Conservation (phyloP, 1,140 invertebrate species). For the Bombus superbus region DNA sequence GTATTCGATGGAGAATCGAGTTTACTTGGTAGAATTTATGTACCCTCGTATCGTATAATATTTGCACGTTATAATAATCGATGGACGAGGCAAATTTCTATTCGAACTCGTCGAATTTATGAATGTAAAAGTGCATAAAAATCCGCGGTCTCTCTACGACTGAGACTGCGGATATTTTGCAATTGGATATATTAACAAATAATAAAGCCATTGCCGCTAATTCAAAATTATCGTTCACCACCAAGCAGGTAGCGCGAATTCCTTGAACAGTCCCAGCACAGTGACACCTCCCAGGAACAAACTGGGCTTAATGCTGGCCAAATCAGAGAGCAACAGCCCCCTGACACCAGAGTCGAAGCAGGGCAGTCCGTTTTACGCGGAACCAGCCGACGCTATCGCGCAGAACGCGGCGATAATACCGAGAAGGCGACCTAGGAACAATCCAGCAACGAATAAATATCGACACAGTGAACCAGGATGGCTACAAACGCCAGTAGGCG, state of each 20-base stretch:
- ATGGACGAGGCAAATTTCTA: too few relatives aligned
- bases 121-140: too few relatives aligned
- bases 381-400: conserved; percentile 93
- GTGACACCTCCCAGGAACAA: conserved; percentile 79
- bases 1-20: conserved; percentile 61
- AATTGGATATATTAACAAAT: too few relatives aligned
- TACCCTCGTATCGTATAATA: too few relatives aligned
- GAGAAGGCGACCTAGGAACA: conserved; percentile 71
- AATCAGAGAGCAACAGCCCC: conserved; percentile 78
- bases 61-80: too few relatives aligned
- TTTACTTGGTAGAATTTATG: neutral
- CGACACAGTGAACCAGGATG: conserved; percentile 87
- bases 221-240: neutral
- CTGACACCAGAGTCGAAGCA: conserved; percentile 84
- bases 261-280: conserved; percentile 77
- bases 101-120: too few relatives aligned
- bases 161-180: too few relatives aligned
- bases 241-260: conserved; percentile 77
- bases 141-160: too few relatives aligned
- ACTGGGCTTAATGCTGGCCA: conserved; percentile 76
- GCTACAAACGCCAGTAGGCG: conserved; percentile 79
- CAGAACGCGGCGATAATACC: conserved; percentile 81
- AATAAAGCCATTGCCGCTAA: neutral
- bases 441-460: conserved; percentile 79
- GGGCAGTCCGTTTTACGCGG: conserved; percentile 94